phyloP scores from a whole-genome alignment of 2,888 invertebrate species.

The Sepiola atlantica region DNA sequence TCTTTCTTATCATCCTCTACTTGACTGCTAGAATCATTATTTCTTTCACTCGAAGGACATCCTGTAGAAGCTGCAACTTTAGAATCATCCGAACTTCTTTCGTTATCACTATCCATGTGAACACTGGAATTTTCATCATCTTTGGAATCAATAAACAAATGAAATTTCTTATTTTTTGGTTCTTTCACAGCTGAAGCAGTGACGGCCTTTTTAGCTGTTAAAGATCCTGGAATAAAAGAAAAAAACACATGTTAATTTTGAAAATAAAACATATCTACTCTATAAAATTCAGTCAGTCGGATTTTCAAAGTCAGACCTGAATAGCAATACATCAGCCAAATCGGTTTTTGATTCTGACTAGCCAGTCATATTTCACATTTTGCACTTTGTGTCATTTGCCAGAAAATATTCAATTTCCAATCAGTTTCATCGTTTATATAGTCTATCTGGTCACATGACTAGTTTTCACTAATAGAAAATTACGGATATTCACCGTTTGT shows the following conservation, averaged over 20 bases:
- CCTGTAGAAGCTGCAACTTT: background rate
- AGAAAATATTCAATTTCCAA: no score
- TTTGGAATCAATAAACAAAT: background rate
- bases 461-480: no score
- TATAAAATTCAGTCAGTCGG: no score
- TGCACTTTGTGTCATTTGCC: no score
- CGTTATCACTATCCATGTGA: constrained; percentile 36
- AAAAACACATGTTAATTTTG: background rate
- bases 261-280: no score
- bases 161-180: background rate
- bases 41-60: background rate
- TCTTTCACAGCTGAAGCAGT: background rate
- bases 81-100: background rate
- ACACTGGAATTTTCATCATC: constrained; percentile 42
- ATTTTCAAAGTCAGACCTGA: no score
- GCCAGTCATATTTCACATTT: no score
- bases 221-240: constrained; percentile 38
- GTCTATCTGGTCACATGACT: no score
- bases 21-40: background rate
- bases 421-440: no score
- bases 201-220: constrained; percentile 46
- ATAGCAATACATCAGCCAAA: no score
- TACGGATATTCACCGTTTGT: no score
- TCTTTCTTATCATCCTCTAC: background rate
- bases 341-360: no score